Percentiles rank a stretch among this genome's conserved stretches.
phyloP scores from a whole-genome alignment of 2,888 invertebrate genomes.

The Heteromurus nitidus region DNA sequence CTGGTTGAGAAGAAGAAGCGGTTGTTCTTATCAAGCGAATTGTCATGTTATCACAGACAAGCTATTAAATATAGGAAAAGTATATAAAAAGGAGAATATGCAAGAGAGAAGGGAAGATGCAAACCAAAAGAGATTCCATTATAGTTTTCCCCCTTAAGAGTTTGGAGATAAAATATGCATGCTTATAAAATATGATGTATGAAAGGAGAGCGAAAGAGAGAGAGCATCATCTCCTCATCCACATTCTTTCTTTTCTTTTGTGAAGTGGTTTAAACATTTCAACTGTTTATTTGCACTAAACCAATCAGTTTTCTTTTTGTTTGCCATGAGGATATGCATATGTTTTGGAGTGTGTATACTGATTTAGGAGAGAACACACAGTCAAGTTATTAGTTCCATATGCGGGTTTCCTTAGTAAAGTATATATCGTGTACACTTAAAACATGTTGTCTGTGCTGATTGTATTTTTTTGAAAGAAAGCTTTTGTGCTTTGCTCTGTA shows the following conservation, averaged over 20 bases:
- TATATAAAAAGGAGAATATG: too few species aligned
- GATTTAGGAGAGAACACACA: conserved; percentile 6
- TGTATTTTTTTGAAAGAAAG: conserved; percentile 23
- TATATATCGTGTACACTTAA: not conserved
- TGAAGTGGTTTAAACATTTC: conserved; percentile 49
- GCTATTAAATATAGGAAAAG: conserved; percentile 42
- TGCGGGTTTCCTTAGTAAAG: not conserved
- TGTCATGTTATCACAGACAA: conserved; percentile 54
- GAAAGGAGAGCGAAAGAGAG: not conserved
- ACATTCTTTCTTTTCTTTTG: conserved; percentile 32
- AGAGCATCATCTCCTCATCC: conserved; percentile 7
- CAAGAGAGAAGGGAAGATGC: not conserved
- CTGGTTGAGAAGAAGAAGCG: not conserved
- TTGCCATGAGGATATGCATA: conserved; percentile 14
- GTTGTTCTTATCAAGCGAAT: conserved; percentile 41
- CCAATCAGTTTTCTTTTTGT: conserved; percentile 62
- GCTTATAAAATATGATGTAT: not conserved
- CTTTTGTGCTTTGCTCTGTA: not conserved
- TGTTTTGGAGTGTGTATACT: not conserved
- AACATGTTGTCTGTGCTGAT: too few species aligned
- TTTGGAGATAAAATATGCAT: too few species aligned
- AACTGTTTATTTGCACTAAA: conserved; percentile 62
- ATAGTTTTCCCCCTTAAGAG: conserved; percentile 9
- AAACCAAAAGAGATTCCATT: not conserved
- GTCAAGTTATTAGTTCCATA: not conserved